phyloP scores from a whole-genome alignment of 2,113 vertebrate species.

The Setophaga coronata region DNA sequence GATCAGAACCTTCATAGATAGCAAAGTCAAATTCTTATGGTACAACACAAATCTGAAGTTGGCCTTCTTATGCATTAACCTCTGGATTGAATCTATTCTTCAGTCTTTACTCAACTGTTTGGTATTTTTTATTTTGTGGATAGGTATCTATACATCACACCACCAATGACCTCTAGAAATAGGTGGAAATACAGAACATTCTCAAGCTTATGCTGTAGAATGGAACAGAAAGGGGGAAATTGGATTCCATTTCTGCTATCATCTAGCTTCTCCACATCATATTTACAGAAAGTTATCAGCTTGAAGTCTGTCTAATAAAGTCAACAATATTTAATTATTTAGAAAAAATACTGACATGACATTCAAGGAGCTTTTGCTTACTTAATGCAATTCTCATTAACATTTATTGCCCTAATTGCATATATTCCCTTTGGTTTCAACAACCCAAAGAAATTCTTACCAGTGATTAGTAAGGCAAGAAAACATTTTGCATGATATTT shows the following conservation, averaged over 20 bases:
- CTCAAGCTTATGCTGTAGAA: not conserved
- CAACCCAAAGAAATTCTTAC: not conserved
- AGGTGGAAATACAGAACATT: not conserved
- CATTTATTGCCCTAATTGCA: not conserved
- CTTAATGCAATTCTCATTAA: conserved; percentile 2
- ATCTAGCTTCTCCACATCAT: not conserved
- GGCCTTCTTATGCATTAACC: not conserved
- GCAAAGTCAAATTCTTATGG: not conserved
- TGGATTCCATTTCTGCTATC: not conserved
- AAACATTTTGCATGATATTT: not conserved
- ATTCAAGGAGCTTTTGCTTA: conserved; percentile 1
- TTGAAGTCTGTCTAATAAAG: not conserved
- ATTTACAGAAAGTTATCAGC: not conserved
- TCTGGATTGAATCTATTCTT: not conserved
- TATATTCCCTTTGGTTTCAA: conserved; percentile 18
- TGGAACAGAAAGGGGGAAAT: not conserved
- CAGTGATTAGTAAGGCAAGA: not conserved
- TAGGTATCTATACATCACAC: not conserved
- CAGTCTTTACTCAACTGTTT: not conserved
- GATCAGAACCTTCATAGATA: not conserved
- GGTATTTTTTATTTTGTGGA: not conserved
- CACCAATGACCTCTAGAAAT: not conserved
- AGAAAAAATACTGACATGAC: not conserved
- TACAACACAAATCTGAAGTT: not conserved
- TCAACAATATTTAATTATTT: not conserved